Conservation (phyloP, 2,113 vertebrate species). For the Nibea albiflora region DNA sequence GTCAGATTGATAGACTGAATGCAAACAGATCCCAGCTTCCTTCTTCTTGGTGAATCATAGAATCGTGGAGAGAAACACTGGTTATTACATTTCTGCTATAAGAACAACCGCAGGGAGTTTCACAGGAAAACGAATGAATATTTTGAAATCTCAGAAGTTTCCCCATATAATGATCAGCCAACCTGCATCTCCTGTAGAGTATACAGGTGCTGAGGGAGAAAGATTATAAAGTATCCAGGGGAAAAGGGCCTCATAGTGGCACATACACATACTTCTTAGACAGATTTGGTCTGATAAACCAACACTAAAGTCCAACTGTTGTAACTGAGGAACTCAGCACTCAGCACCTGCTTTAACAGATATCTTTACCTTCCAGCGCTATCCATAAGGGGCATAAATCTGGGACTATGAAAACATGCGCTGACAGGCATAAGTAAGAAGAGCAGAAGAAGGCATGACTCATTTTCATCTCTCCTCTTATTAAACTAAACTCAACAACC, state of each 20-base stretch:
- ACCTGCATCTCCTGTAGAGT: conserved; percentile 15
- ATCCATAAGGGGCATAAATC: conserved; percentile 55
- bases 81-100: conserved; percentile 7
- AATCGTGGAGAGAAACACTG: conserved; percentile 13
- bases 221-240: conserved; percentile 11
- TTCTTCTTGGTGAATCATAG: conserved; percentile 29
- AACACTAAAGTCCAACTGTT: conserved; percentile 37
- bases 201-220: conserved; percentile 34
- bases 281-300: conserved; percentile 51
- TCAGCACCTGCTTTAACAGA: conserved; percentile 62
- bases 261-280: conserved; percentile 50
- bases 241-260: conserved; percentile 28
- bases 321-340: conserved; percentile 44
- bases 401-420: conserved; percentile 54
- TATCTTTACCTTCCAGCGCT: conserved; percentile 49
- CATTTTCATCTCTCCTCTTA: conserved; percentile 48
- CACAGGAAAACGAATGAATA: conserved; percentile 15
- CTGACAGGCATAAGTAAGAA: conserved; percentile 52
- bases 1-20: conserved; percentile 65
- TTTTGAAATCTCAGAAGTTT: conserved; percentile 19
- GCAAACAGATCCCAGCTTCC: conserved; percentile 48
- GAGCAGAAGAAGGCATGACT: conserved; percentile 36
- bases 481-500: conserved; percentile 37
- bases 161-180: conserved; percentile 3
- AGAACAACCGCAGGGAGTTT: conserved; percentile 25